Evolutionary conservation across 2,888 invertebrate species (phyloP), one percentile per base, ranked within the genome.

Genomic region (Mellilla xanthometata): DNA sequence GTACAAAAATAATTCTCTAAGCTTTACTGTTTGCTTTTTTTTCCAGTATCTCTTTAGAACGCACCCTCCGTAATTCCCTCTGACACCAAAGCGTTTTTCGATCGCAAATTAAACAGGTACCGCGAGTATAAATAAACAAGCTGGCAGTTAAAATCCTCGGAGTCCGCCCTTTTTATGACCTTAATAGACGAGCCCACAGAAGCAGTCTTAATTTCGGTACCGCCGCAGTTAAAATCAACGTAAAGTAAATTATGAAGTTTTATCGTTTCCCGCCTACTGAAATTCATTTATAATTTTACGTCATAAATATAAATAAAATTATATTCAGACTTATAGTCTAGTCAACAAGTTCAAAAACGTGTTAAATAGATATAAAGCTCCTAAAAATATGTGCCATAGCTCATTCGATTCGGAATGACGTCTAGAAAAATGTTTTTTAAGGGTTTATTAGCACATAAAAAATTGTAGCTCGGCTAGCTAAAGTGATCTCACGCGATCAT

Each of bases 81-180:
- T 64, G 66, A 68, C 71, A 69, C 65, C 62, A 68, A 72, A 71
- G 65, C 68, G 70, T 68, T 71, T 71, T 73, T 72, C 67, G 62
- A 69, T 69, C 65, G 65, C 56, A 59, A 64, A 65, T 71, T 71
- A 65, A 48, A 62, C 56, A 41, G 54, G 43, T 54, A 65, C 61
- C 65, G 46, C 52, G 45, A 51, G 60, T 57, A 67, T 68, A 70
- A 70, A 73, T 68, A 69, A 66, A 65, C 56, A 62, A 44, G 43
- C 39, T 43, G 12, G 49, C 56, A 34, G 61, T 61, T 60, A 65
- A 65, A 62, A 41, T 54, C 41, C 63, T 58, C 60, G 58, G 15
- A 19, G 57, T 58, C 56, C 49, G 47, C 49, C 40, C 60, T 57
- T 55, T 67, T 67, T 64, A 67, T 62, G 61, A 61, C 60, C 57